phyloP scores from a whole-genome alignment of 2,113 vertebrate species.

The Oenanthe melanoleuca region DNA sequence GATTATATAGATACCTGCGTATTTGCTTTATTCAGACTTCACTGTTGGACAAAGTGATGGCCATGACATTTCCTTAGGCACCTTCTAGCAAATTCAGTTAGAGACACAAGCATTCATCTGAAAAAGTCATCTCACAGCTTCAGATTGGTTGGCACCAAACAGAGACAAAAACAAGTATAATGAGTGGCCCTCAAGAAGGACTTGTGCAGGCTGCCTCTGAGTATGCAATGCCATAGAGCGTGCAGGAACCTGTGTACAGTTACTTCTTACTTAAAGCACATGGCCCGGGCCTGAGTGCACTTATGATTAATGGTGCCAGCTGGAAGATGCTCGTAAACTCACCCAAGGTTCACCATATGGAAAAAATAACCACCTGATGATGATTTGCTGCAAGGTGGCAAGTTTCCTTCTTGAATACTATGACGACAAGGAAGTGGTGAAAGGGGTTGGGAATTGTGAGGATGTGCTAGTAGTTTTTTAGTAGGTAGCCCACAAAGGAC shows the following conservation, averaged over 20 bases:
- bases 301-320: neutral
- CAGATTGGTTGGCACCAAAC: neutral
- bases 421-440: neutral
- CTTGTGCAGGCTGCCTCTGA: neutral
- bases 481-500: neutral
- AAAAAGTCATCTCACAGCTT: neutral
- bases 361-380: neutral
- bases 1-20: neutral
- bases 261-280: neutral
- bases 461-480: neutral
- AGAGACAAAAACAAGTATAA: neutral
- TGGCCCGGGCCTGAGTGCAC: neutral
- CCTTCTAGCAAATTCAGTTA: neutral
- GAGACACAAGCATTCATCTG: neutral
- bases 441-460: neutral
- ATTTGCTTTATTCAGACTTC: neutral
- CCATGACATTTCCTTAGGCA: neutral
- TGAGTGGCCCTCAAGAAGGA: neutral
- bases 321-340: neutral
- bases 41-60: neutral
- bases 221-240: rapidly evolving
- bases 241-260: rapidly evolving
- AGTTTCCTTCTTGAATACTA: neutral
- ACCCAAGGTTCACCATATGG: neutral
- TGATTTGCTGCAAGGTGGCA: neutral